phyloP scores from a whole-genome alignment of 37 sponge, comb jelly and placozoan genomes.

The Eunapius fragilis region DNA sequence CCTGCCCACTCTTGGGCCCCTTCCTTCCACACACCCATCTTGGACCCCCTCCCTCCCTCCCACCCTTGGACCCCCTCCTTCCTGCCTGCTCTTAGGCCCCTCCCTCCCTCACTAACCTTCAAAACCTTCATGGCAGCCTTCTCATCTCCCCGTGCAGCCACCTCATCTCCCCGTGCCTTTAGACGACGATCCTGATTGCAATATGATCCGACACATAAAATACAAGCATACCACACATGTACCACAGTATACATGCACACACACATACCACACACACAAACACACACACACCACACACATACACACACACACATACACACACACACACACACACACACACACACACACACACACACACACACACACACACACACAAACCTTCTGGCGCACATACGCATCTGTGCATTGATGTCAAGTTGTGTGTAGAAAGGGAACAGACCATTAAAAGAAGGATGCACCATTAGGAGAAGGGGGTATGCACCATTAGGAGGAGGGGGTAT shows the following conservation, averaged over 20 bases:
- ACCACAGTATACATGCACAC: background rate
- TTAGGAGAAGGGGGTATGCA: too few species aligned
- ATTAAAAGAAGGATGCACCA: too few species aligned
- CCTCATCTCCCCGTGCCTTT: slow-evolving; percentile 16
- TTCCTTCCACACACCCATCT: background rate
- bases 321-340: slow-evolving; percentile 18
- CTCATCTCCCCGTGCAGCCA: slow-evolving; percentile 7
- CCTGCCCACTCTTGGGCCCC: too few species aligned
- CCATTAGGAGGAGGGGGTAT: too few species aligned
- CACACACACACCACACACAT: slow-evolving; percentile 25
- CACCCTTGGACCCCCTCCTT: too few species aligned
- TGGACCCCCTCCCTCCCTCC: background rate
- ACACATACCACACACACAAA: slow-evolving; percentile 12
- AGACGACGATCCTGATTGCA: slow-evolving; percentile 44
- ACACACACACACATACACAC: slow-evolving; percentile 8
- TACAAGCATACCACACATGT: background rate
- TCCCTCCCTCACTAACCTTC: slow-evolving; percentile 36
- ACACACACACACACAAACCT: slow-evolving; percentile 6
- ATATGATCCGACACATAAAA: background rate
- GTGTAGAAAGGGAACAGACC: too few species aligned
- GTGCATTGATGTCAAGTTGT: too few species aligned
- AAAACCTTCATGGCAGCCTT: slow-evolving; percentile 70
- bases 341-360: slow-evolving; percentile 21
- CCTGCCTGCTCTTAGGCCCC: background rate
- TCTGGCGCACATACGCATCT: too few species aligned